Base-by-base conservation (phyloP, 2,113 vertebrate species). In the Leiothrix lutea region DNA sequence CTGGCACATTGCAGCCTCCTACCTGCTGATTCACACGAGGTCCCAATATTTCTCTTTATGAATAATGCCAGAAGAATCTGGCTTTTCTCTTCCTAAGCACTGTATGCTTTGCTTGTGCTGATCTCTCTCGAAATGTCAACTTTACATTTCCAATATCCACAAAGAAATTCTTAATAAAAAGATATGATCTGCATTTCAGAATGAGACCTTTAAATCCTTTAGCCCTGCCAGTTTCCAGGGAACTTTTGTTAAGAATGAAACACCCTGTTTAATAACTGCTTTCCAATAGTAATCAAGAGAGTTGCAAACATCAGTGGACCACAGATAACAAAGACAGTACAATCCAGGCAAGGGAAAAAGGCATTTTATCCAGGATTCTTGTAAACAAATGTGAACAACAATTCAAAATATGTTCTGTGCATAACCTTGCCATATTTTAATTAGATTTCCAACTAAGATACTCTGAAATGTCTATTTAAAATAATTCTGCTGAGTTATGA, bases 81-180 rank as follows among this genome's bases (percentile, higher is more conserved):
- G 12, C 66, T 91, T 91, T 95, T 66, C 78, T 62, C 77, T 84
- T 71, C 50, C 58, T 57, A 24, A 92, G 61, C 26, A 62, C 61
- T 61, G 35, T 74, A 24, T 81, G 69, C 57, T 94, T 87, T 80
- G 47, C 73, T 74, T 86, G 77, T 2, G 3, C 57, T 82, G 45
- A 81, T 93, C 51, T 89, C 87, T 79, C 66, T 65, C 66, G 80
- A 97, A 97, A 97, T 95, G 94, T 80, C 94, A 97, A 71, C 92
- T 97, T 92, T 90, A 84, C 90, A 92, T 94, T 92, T 95, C 54
- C 92, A 97, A 94, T 93, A 92, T 71, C 72, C 95, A 74, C 53
- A 75, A 93, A 93, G 80, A 95, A 90, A 94, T 94, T 94, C 86
- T 86, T 92, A 93, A 95, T 96, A 95, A 96, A 96, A 95, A 95